These are phyloP conservation scores for Perca fluviatilis DNA, from an alignment of 2,113 vertebrate genomes.

Conservation along the genomic window DNA sequence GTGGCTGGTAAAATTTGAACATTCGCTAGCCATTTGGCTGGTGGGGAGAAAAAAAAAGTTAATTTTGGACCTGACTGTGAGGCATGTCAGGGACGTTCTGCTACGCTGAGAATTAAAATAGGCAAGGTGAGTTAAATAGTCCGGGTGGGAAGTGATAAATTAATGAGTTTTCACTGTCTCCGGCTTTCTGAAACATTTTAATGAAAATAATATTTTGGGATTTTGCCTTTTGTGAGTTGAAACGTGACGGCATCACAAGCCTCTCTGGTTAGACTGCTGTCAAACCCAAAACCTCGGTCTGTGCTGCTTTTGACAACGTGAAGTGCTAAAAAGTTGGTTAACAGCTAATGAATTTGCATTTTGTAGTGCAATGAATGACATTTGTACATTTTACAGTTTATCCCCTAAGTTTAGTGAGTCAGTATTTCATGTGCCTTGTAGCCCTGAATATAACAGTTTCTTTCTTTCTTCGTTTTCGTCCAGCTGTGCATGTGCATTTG, in stretches of 20 bases:
- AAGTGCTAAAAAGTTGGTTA: background rate
- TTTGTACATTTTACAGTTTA: background rate
- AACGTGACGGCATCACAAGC: background rate
- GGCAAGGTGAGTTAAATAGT: background rate
- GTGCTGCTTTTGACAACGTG: too few species aligned
- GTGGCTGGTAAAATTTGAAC: too few species aligned
- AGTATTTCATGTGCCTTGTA: background rate
- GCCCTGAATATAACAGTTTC: background rate
- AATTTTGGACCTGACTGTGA: too few species aligned
- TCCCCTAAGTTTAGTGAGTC: background rate
- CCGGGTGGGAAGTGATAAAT: background rate
- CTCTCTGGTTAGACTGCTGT: background rate
- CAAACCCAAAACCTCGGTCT: background rate
- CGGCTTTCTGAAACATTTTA: background rate
- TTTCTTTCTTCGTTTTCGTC: fast-evolving
- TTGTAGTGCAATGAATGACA: background rate
- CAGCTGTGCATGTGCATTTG: slow-evolving; percentile 89
- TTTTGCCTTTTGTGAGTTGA: background rate
- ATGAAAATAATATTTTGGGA: background rate
- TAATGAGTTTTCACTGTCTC: too few species aligned
- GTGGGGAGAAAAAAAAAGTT: too few species aligned
- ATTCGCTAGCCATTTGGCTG: too few species aligned
- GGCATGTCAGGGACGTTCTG: background rate
- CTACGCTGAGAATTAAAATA: background rate
- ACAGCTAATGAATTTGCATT: background rate